Evolutionary conservation across 2,888 invertebrate species (phyloP).

Genomic region (Penaeus monodon): DNA sequence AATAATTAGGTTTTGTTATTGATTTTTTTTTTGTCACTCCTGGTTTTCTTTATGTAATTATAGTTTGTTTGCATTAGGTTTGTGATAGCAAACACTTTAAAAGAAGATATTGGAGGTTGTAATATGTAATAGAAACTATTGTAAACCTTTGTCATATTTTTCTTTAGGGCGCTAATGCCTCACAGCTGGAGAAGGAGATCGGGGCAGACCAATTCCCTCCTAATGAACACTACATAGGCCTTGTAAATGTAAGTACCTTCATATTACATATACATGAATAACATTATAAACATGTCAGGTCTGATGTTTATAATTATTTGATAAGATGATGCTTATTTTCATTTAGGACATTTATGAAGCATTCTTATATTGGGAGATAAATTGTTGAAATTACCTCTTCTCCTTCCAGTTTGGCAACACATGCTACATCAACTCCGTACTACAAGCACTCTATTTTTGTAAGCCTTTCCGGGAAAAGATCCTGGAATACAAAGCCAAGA

Average conservation of each 20-base stretch:
- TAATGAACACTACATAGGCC: conserved; percentile 99
- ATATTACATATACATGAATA: background rate
- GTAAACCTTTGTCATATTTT: background rate
- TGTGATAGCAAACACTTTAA: background rate
- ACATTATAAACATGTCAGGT: background rate
- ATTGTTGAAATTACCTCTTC: conserved; percentile 58
- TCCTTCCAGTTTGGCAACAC: conserved; percentile 95
- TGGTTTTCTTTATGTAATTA: background rate
- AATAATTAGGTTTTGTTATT: too few relatives aligned
- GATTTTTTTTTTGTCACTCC: too few relatives aligned
- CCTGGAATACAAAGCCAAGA: conserved; percentile 96
- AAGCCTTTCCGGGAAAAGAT: conserved; percentile 99
- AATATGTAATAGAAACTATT: background rate
- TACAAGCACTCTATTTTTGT: conserved; percentile 99
- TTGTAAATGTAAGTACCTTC: conserved; percentile 90
- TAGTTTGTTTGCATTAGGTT: background rate
- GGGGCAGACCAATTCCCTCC: conserved; percentile 98
- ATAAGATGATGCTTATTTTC: background rate
- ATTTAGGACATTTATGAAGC: conserved; percentile 10
- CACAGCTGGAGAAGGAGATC: conserved; percentile 98
- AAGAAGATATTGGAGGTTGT: too few relatives aligned
- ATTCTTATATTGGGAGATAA: conserved; percentile 25
- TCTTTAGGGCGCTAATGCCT: conserved; percentile 95
- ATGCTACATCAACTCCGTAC: conserved; percentile 99
- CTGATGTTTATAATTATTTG: background rate